Evolutionary conservation across 2,797 vertebrate genomes (phyloP).

Genomic region (Enteromius argenteus): DNA sequence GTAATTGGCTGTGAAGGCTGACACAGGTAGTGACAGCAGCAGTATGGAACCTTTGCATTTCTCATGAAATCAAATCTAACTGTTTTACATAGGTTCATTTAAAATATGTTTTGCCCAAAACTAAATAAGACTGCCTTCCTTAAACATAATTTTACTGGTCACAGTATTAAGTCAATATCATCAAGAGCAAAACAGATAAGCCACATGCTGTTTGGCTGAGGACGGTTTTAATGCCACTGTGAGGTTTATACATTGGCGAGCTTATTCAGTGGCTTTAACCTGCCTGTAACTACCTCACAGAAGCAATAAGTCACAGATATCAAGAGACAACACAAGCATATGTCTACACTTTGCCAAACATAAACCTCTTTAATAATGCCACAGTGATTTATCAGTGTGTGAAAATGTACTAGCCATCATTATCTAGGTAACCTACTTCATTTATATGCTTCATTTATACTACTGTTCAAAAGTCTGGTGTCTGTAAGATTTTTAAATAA

Average conservation of each 20-base stretch:
- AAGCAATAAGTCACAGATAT: background rate
- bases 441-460: background rate
- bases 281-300: constrained; percentile 27
- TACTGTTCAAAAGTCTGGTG: background rate
- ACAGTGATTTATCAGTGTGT: background rate
- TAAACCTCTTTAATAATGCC: constrained; percentile 8
- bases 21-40: background rate
- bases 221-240: background rate
- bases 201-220: background rate
- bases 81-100: background rate
- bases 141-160: background rate
- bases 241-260: background rate
- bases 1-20: constrained; percentile 40
- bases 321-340: background rate
- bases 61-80: background rate
- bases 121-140: background rate
- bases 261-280: background rate
- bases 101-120: background rate
- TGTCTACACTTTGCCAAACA: background rate
- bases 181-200: background rate
- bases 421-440: background rate
- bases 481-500: background rate
- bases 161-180: background rate
- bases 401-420: background rate
- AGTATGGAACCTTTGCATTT: background rate